Evolutionary conservation across 2,797 vertebrate genomes (phyloP).

Genomic region (Trachurus trachurus): DNA sequence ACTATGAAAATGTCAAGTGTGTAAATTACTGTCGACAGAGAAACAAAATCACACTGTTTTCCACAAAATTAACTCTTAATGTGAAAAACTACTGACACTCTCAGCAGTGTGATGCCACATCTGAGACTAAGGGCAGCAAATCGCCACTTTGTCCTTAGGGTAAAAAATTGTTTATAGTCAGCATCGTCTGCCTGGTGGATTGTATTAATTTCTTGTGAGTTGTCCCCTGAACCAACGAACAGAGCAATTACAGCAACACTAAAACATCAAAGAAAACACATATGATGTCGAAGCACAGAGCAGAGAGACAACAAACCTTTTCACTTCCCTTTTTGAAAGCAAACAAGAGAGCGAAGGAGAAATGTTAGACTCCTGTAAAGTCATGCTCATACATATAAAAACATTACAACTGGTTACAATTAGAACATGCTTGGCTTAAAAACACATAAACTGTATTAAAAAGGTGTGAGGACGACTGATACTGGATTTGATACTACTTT

Average conservation of each 20-base stretch:
- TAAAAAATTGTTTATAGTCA: neutral
- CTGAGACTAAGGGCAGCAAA: constrained; percentile 25
- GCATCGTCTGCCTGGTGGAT: neutral
- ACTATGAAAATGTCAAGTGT: neutral
- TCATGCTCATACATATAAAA: constrained; percentile 43
- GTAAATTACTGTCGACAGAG: too few relatives aligned
- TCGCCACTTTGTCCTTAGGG: constrained; percentile 1
- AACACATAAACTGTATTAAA: neutral
- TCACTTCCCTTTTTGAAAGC: constrained; percentile 88
- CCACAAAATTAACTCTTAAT: constrained; percentile 19
- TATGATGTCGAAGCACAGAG: constrained; percentile 58
- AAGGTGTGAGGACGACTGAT: neutral
- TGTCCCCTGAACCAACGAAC: constrained; percentile 6
- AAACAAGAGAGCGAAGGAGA: constrained; percentile 73
- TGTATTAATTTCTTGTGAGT: neutral
- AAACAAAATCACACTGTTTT: too few relatives aligned
- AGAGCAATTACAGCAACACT: constrained; percentile 21
- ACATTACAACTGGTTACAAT: constrained; percentile 39
- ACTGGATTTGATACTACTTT: neutral
- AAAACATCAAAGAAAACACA: constrained; percentile 59
- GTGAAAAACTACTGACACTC: constrained; percentile 25
- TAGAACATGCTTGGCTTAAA: constrained; percentile 1
- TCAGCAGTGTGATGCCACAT: constrained; percentile 41
- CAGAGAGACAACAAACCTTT: constrained; percentile 85
- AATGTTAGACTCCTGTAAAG: constrained; percentile 64